These are phyloP conservation scores for Procavia capensis DNA, from an alignment of 2,113 vertebrate species.

Conservation along the genomic window DNA sequence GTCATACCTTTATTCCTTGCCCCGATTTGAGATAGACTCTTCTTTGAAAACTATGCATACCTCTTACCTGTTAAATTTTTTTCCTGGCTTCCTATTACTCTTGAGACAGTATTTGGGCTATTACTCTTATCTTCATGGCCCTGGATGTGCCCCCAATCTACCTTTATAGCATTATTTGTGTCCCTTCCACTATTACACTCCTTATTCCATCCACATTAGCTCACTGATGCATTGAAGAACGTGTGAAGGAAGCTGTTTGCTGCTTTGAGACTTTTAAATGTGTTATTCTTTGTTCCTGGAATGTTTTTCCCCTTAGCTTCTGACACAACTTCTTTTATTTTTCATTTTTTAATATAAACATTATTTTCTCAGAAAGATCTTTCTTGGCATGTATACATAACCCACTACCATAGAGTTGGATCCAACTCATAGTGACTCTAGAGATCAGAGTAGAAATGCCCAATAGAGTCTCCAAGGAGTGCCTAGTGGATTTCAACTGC, in stretches of 20 bases:
- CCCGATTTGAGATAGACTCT: neutral
- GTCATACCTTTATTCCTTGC: neutral
- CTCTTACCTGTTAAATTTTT: neutral
- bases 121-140: neutral
- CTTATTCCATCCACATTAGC: neutral
- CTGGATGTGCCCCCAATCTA: accelerated
- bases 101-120: too few species aligned
- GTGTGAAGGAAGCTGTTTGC: neutral
- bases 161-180: too few species aligned
- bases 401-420: too few species aligned
- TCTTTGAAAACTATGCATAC: neutral
- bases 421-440: too few species aligned
- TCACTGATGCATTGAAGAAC: neutral
- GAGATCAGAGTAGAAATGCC: too few species aligned
- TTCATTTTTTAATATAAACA: neutral
- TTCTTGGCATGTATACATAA: neutral
- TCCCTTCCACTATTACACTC: neutral
- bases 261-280: neutral
- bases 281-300: neutral
- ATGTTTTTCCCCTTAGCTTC: neutral
- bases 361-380: neutral
- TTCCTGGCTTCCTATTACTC: neutral
- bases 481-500: too few species aligned
- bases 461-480: too few species aligned
- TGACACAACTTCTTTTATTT: neutral